These are phyloP conservation scores for Agelastica alni DNA, from an alignment of 2,888 invertebrate species.

Conservation along the genomic window DNA sequence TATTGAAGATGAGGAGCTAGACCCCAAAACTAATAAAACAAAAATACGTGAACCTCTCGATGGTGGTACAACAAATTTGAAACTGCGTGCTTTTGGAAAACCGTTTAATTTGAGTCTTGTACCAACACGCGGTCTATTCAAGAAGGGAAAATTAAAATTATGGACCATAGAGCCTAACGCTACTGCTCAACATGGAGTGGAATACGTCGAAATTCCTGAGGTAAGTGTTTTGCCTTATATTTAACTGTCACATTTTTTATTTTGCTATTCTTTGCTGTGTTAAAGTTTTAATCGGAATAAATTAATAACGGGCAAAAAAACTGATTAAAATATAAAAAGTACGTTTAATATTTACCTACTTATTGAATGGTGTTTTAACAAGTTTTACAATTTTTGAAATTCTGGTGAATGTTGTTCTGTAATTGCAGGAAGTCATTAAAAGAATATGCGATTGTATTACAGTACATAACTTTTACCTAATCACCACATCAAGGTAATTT, in stretches of 20 bases:
- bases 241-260: no score
- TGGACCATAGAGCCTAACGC: constrained; percentile 80
- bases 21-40: constrained; percentile 27
- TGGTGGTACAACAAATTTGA: constrained; percentile 63
- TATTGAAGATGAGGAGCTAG: constrained; percentile 50
- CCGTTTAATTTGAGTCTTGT: constrained; percentile 74
- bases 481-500: no score
- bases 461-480: no score
- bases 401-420: background rate
- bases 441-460: no score
- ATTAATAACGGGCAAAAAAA: no score
- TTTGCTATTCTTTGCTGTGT: no score
- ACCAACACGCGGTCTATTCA: constrained; percentile 77
- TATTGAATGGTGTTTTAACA: no score
- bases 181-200: constrained; percentile 76
- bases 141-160: constrained; percentile 76
- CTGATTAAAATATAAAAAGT: no score
- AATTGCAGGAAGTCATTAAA: background rate
- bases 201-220: constrained; percentile 76
- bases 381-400: no score
- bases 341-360: no score
- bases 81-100: constrained; percentile 80
- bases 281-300: no score
- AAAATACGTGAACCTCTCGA: constrained; percentile 36
- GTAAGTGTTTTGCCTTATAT: constrained; percentile 66